A percentile compares a stretch with the other conserved stretches of the same genome.
phyloP scores from a whole-genome alignment of 30 jellyfish, hydroid and myxozoan species.

The Aurelia sp. region DNA sequence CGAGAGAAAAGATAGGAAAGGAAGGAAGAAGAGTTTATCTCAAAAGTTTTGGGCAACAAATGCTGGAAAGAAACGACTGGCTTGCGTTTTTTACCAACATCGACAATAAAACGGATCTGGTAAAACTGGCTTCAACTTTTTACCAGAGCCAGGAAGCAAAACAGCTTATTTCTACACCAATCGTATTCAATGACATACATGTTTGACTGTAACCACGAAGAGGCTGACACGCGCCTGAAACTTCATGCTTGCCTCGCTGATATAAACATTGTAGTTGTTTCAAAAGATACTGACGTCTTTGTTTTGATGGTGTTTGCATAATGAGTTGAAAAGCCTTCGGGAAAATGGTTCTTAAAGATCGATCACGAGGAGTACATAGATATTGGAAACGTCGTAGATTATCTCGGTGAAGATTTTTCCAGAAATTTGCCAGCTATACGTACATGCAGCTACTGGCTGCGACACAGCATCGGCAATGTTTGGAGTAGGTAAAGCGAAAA shows the following conservation, averaged over 20 bases:
- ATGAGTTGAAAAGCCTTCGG: slow-evolving; percentile 34
- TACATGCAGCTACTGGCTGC: neutral
- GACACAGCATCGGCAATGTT: slow-evolving; percentile 5
- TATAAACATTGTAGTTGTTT: slow-evolving; percentile 42
- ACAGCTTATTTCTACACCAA: slow-evolving; percentile 12
- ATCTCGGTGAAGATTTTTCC: slow-evolving; percentile 14
- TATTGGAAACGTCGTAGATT: slow-evolving; percentile 27
- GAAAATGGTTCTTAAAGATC: slow-evolving; percentile 34
- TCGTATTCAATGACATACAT: slow-evolving; percentile 2
- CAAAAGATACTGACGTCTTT: slow-evolving; percentile 43
- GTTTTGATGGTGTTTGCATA: slow-evolving; percentile 36
- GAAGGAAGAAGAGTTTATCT: slow-evolving; percentile 30
- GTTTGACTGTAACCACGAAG: slow-evolving; percentile 30
- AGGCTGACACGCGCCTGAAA: slow-evolving; percentile 18
- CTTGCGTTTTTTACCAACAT: slow-evolving; percentile 10
- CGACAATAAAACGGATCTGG: slow-evolving; percentile 8
- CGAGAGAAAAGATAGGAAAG: slow-evolving; percentile 40
- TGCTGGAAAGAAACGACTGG: slow-evolving; percentile 25
- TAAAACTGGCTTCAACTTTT: too few relatives aligned
- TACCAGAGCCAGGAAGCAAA: slow-evolving; percentile 16
- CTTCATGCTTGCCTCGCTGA: slow-evolving; percentile 42
- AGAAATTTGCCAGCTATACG: slow-evolving; percentile 1
- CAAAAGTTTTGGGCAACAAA: slow-evolving; percentile 16
- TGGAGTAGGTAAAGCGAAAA: slow-evolving; percentile 15
- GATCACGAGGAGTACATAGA: slow-evolving; percentile 52